Percentiles rank a stretch among this genome's conserved stretches.
phyloP scores from a whole-genome alignment of 2,888 invertebrate species.

The Hypselothyrea guttata region DNA sequence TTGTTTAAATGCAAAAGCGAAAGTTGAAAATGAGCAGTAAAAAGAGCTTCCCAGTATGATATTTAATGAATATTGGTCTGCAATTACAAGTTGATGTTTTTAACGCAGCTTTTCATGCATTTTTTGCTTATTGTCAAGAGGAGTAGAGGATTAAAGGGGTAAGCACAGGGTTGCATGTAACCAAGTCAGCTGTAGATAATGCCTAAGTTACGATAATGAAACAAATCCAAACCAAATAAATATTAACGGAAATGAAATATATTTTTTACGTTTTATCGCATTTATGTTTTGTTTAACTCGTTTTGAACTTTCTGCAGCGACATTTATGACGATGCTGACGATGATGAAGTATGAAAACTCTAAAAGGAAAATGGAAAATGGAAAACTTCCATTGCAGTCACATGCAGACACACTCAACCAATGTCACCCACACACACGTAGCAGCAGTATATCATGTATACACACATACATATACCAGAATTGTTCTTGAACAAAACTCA shows the following conservation, averaged over 20 bases:
- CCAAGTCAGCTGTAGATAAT: no score
- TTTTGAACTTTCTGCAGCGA: slow-evolving; percentile 19
- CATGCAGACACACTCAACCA: slow-evolving; percentile 45
- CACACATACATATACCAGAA: slow-evolving; percentile 43
- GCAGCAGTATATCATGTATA: slow-evolving; percentile 9
- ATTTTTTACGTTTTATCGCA: slow-evolving; percentile 7
- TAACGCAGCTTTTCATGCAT: no score
- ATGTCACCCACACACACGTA: slow-evolving; percentile 30
- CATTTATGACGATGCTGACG: slow-evolving; percentile 66
- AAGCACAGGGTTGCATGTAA: no score
- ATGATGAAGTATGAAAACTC: slow-evolving; percentile 44
- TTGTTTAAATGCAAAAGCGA: neutral
- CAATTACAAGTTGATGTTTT: no score
- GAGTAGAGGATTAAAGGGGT: no score
- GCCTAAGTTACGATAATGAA: no score
- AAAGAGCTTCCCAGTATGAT: no score
- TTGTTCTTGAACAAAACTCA: slow-evolving; percentile 70
- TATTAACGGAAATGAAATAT: slow-evolving; percentile 27
- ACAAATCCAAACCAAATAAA: slow-evolving; percentile 37
- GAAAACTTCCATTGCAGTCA: slow-evolving; percentile 56
- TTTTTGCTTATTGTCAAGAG: no score
- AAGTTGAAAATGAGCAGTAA: slow-evolving; percentile 8
- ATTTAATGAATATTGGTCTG: no score
- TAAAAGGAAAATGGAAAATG: no score
- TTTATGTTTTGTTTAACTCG: no score